Evolutionary conservation across 2,888 invertebrate species (phyloP).

Genomic region (Onthophagus sagittarius): DNA sequence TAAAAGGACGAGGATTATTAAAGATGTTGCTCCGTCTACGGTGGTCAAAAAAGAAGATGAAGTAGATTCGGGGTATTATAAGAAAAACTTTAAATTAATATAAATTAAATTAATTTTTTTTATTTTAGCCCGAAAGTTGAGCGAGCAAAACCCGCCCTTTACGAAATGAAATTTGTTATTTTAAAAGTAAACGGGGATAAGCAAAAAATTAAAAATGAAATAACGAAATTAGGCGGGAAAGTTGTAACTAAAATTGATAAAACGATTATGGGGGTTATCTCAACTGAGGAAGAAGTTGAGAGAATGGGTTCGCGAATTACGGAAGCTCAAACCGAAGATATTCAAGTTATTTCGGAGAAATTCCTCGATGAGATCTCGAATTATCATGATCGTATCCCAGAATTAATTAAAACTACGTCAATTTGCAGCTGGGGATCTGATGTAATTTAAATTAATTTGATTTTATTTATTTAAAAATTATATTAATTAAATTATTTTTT

Average conservation of each 20-base stretch:
- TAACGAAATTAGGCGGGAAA: constrained; percentile 73
- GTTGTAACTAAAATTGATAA: constrained; percentile 62
- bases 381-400: constrained; percentile 60
- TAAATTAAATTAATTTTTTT: neutral
- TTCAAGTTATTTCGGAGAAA: constrained; percentile 78
- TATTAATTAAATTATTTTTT: neutral
- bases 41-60: constrained; percentile 38
- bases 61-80: constrained; percentile 38
- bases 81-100: constrained; percentile 23
- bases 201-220: constrained; percentile 62
- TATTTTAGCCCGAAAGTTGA: constrained; percentile 60
- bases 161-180: constrained; percentile 72
- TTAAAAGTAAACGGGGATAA: constrained; percentile 56
- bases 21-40: constrained; percentile 51
- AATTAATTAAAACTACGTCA: constrained; percentile 65
- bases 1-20: constrained; percentile 56
- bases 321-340: constrained; percentile 61
- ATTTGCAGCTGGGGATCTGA: constrained; percentile 80
- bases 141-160: constrained; percentile 64
- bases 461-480: constrained; percentile 11
- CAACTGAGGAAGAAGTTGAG: constrained; percentile 64
- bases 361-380: constrained; percentile 66
- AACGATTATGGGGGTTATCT: constrained; percentile 71
- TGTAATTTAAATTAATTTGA: constrained; percentile 50
- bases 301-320: constrained; percentile 63